Evolutionary conservation across 2,113 vertebrate genomes (phyloP).

Genomic region (Bettongia penicillata): DNA sequence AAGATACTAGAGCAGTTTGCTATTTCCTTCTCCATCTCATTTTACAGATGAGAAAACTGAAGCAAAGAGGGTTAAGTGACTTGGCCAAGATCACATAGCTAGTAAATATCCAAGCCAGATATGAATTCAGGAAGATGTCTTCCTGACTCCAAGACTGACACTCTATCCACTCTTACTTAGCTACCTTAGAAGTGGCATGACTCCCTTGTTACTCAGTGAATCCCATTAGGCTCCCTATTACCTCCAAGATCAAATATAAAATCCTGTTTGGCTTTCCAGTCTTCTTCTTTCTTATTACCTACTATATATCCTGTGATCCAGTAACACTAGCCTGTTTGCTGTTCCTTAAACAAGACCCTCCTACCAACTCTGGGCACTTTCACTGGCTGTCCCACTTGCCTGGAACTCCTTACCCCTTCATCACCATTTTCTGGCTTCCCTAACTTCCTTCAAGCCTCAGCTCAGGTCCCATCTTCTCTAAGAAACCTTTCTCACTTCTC

Average conservation of each 20-base stretch:
- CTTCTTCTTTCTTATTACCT: neutral
- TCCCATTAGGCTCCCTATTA: neutral
- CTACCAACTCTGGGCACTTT: too few relatives aligned
- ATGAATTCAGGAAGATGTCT: neutral
- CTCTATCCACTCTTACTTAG: neutral
- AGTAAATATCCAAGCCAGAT: neutral
- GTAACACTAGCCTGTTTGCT: too few relatives aligned
- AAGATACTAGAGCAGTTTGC: neutral
- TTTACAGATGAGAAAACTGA: too few relatives aligned
- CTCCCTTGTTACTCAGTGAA: neutral
- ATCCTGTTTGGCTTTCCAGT: neutral
- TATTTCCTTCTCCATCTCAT: too few relatives aligned
- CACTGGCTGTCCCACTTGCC: too few relatives aligned
- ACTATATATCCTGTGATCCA: neutral
- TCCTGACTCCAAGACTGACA: neutral
- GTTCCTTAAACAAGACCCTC: too few relatives aligned
- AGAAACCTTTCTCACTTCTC: too few relatives aligned
- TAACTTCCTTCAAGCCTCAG: too few relatives aligned
- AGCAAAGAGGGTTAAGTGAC: neutral
- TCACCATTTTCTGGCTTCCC: too few relatives aligned
- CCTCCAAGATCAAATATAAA: neutral
- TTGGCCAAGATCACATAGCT: neutral
- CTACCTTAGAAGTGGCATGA: neutral
- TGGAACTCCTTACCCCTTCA: too few relatives aligned
- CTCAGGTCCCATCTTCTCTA: too few relatives aligned